Conservation (phyloP, 2,113 vertebrate genomes). For the Neotoma lepida region DNA sequence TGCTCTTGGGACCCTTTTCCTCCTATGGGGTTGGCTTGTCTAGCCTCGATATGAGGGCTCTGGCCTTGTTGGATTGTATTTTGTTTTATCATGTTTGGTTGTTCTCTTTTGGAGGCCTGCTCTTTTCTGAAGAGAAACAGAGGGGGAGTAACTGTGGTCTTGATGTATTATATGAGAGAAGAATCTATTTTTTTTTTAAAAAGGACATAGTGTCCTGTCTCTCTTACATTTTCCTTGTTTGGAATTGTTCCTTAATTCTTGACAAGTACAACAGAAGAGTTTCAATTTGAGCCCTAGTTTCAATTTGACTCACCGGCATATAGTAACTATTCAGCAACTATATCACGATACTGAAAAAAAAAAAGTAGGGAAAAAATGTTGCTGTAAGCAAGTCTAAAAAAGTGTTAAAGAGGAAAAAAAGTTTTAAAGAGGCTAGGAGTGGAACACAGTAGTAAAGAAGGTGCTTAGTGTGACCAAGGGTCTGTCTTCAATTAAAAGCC, state of each 20-base stretch:
- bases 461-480: neutral
- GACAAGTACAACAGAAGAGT: neutral
- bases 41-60: neutral
- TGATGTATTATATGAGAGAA: neutral
- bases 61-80: neutral
- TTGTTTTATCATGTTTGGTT: neutral
- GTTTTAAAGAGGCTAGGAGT: neutral
- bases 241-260: slow-evolving; percentile 37
- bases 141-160: neutral
- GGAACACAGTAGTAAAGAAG: neutral
- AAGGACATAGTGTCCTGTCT: neutral
- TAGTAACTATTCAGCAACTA: slow-evolving; percentile 33
- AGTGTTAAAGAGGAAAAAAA: slow-evolving; percentile 14
- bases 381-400: neutral
- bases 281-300: slow-evolving; percentile 16
- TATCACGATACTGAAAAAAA: neutral
- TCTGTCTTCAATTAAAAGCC: neutral
- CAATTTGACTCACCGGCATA: slow-evolving; percentile 3
- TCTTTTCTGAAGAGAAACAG: neutral
- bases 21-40: neutral
- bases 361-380: slow-evolving; percentile 8
- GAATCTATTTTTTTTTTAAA: neutral
- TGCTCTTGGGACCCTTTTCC: neutral
- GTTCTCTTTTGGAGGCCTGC: neutral
- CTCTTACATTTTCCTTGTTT: slow-evolving; percentile 25